Evolutionary conservation across 2,888 invertebrate species (phyloP), one percentile per base, ranked within the genome.

Genomic region (Hartigia nigra): DNA sequence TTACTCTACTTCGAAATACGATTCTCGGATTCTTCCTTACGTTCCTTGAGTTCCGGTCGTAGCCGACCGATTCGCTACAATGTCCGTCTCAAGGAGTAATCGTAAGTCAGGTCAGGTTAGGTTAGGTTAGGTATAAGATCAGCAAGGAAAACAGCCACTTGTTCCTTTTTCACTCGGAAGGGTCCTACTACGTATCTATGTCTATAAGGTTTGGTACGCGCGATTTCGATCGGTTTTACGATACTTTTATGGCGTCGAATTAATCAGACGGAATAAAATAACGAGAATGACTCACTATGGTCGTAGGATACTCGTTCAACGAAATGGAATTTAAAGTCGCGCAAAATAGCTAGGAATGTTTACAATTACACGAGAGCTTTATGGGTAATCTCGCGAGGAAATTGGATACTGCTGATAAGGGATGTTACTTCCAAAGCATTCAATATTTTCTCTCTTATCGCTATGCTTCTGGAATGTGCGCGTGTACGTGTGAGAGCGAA

Each of bases 191-290:
- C 72, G 9, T 72, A 14, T 72, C 34, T 72, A 31, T 14, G 31
- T 72, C 23, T 31, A 72, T 72, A 55, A 55, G 55, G 55, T 55
- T 55, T 9, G 55, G 55, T 23, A 14, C 72, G 80, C 74, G 81
- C 79, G 82, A 84, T 84, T 83, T 78, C 77, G 81, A 80, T 80
- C 80, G 76, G 79, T 87, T 87, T 88, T 87, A 86, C 84, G 86
- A 80, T 83, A 81, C 82, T 86, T 88, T 88, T 88, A 88, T 84
- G 82, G 85, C 79, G 72, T 81, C 80, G 88, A 88, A 88, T 88
- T 88, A 87, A 88, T 88, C 87, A 87, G 82, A 86, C 76, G 87
- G 84, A 87, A 87, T 85, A 85, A 85, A 87, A 84, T 87, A 86
- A 87, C 85, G 86, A 86, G 85, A 82, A 84, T 82, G 83, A 84